These are phyloP conservation scores for Lasioglossum oenotherae DNA, from an alignment of 2,888 invertebrate species.

Conservation along the genomic window DNA sequence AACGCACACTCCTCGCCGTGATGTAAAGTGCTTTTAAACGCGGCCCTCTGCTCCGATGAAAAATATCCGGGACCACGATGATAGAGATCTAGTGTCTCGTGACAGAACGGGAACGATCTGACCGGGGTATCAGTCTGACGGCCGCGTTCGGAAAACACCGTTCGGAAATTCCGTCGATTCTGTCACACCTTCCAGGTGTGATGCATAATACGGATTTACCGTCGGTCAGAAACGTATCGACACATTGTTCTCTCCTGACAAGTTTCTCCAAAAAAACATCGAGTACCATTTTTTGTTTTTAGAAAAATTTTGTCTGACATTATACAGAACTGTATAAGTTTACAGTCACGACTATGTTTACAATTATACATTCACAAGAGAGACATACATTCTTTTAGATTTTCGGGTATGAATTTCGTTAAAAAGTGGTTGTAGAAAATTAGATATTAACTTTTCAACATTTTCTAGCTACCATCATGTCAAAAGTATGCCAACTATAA, in stretches of 20 bases:
- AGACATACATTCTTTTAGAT: too few relatives aligned
- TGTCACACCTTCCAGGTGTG: background rate
- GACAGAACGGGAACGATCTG: slow-evolving; percentile 27
- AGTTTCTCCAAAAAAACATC: background rate
- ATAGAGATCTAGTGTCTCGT: slow-evolving; percentile 47
- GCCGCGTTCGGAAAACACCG: background rate
- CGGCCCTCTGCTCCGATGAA: slow-evolving; percentile 30
- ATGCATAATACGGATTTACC: slow-evolving; percentile 1
- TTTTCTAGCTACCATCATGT: too few relatives aligned
- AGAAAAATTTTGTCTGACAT: background rate
- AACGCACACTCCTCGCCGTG: slow-evolving; percentile 23
- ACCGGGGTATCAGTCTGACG: background rate
- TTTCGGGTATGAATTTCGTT: too few relatives aligned
- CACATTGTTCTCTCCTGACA: background rate
- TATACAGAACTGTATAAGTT: too few relatives aligned
- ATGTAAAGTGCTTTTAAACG: slow-evolving; percentile 57
- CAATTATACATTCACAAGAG: too few relatives aligned
- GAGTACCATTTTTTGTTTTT: background rate
- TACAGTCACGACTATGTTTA: too few relatives aligned
- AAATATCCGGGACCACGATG: slow-evolving; percentile 42
- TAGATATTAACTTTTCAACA: too few relatives aligned
- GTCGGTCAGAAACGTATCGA: background rate
- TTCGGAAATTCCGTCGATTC: background rate
- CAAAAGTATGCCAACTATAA: too few relatives aligned
- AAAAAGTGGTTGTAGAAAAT: too few relatives aligned